phyloP scores from a whole-genome alignment of 2,888 invertebrate species.

The Xestia ashworthii region DNA sequence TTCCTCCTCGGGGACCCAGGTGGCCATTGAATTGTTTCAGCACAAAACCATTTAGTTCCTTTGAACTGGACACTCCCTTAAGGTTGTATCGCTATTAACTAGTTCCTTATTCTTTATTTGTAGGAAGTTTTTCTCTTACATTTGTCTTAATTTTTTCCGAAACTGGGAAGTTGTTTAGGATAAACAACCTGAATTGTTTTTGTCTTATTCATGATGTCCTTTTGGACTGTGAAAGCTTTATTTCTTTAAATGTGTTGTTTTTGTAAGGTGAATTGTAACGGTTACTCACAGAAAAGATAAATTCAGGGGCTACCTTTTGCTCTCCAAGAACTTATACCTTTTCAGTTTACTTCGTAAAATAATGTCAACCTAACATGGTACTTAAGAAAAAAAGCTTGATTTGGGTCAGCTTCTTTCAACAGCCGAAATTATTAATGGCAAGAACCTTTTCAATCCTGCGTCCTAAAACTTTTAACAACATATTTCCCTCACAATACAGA shows the following conservation, averaged over 20 bases:
- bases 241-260: constrained; percentile 8
- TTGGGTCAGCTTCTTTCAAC: constrained; percentile 26
- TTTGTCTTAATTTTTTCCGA: constrained; percentile 58
- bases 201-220: constrained; percentile 44
- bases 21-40: constrained; percentile 78
- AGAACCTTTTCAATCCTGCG: constrained; percentile 16
- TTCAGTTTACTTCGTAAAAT: constrained; percentile 11
- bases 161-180: constrained; percentile 22
- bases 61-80: constrained; percentile 73
- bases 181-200: constrained; percentile 35
- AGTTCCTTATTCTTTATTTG: constrained; percentile 69
- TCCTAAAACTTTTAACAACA: constrained; percentile 45
- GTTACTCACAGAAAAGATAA: constrained; percentile 5
- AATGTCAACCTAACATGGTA: constrained; percentile 6
- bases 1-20: constrained; percentile 73
- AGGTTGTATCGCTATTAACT: constrained; percentile 69
- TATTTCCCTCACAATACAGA: constrained; percentile 44
- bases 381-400: neutral
- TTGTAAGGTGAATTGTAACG: neutral
- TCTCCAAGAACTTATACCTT: neutral
- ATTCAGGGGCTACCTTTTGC: neutral
- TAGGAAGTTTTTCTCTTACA: constrained; percentile 51
- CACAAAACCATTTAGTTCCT: constrained; percentile 78
- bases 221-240: constrained; percentile 25
- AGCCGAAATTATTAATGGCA: constrained; percentile 34